A percentile compares a stretch with the other conserved stretches of the same genome.
These are phyloP conservation scores for Rhinolophus sinicus DNA, from an alignment of 2,113 vertebrate species.

Conservation along the genomic window DNA sequence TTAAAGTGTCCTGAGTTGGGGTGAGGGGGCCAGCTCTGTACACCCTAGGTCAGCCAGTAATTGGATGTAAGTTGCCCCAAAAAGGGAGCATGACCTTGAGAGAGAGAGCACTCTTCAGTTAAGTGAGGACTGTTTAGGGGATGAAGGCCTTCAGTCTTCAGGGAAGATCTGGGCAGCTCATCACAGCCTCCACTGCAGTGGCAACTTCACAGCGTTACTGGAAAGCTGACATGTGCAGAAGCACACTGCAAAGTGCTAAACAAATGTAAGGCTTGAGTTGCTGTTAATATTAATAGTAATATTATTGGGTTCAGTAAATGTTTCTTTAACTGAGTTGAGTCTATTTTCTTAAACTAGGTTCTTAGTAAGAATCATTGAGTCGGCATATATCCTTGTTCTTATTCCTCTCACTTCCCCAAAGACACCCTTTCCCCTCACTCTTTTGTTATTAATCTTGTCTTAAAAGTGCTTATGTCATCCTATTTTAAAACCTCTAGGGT, in stretches of 20 bases:
- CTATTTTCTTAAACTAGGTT: conserved; percentile 23
- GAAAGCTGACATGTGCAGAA: conserved; percentile 9
- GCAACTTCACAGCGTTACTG: not conserved
- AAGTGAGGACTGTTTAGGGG: not conserved
- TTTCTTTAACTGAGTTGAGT: not conserved
- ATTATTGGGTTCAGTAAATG: not conserved
- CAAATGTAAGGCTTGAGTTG: not conserved
- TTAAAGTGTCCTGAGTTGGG: not conserved
- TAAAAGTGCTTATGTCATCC: conserved; percentile 75
- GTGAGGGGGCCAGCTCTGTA: not conserved
- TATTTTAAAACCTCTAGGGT: conserved; percentile 77
- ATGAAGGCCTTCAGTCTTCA: not conserved
- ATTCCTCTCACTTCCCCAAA: conserved; percentile 72
- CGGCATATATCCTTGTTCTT: conserved; percentile 57
- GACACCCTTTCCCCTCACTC: conserved; percentile 57
- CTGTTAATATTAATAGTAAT: not conserved
- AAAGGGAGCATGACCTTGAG: not conserved
- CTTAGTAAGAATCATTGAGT: conserved; percentile 46
- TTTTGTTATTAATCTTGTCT: conserved; percentile 77
- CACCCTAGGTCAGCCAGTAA: not conserved
- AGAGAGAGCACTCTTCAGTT: not conserved
- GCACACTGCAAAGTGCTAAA: not conserved
- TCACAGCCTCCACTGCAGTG: not conserved
- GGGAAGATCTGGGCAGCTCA: not conserved
- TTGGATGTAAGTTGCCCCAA: not conserved